Evolutionary conservation across 2,113 vertebrate species (phyloP).

Genomic region (Equus przewalskii): DNA sequence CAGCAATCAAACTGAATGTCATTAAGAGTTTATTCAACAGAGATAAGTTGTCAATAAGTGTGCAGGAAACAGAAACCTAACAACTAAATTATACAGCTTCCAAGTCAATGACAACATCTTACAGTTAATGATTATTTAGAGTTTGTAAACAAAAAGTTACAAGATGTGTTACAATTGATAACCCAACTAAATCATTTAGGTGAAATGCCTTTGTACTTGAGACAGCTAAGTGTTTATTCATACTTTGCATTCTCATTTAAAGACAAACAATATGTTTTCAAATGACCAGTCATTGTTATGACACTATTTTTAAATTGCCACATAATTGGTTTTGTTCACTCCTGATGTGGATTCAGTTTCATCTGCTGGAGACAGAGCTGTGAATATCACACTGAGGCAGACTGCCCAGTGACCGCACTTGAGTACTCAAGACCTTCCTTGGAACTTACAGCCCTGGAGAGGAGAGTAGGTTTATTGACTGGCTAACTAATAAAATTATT

Average conservation of each 20-base stretch:
- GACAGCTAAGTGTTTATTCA: accelerated
- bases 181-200: neutral
- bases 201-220: neutral
- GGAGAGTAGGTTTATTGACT: neutral
- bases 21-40: neutral
- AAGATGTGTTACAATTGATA: neutral
- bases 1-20: neutral
- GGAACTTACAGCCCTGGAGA: too few species aligned
- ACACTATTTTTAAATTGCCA: neutral
- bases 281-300: neutral
- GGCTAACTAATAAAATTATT: neutral
- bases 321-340: neutral
- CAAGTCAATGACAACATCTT: neutral
- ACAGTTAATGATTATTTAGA: neutral
- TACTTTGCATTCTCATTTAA: neutral
- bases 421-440: neutral
- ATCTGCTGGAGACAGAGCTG: neutral
- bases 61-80: neutral
- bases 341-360: accelerated
- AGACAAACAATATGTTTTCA: neutral
- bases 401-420: neutral
- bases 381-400: neutral
- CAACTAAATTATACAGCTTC: neutral
- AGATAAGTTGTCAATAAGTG: neutral
- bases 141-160: neutral